These are phyloP conservation scores for Euura saliciscinereae DNA, from an alignment of 1,140 invertebrate genomes.

Conservation along the genomic window DNA sequence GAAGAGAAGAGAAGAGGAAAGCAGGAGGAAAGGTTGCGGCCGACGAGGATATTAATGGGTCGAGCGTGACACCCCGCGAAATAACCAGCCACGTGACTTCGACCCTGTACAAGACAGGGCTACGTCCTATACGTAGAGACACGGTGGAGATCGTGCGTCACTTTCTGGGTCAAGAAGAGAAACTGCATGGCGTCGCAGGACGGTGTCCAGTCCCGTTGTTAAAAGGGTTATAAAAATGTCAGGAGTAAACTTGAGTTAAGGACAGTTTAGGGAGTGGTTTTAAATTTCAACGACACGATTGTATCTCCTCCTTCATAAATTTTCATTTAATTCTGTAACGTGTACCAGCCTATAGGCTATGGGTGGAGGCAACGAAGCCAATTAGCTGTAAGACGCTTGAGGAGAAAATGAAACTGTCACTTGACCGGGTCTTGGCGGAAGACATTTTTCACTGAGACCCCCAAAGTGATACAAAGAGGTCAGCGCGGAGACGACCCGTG, in stretches of 20 bases:
- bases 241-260: too few relatives aligned
- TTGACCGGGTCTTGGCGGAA: background rate
- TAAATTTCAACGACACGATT: too few relatives aligned
- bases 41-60: slow-evolving; percentile 48
- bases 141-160: too few relatives aligned
- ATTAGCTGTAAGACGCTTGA: background rate
- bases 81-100: slow-evolving; percentile 38
- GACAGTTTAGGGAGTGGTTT: too few relatives aligned
- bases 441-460: background rate
- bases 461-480: background rate
- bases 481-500: background rate
- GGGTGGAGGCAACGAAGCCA: too few relatives aligned
- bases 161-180: too few relatives aligned
- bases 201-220: too few relatives aligned
- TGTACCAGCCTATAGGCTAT: too few relatives aligned
- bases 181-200: too few relatives aligned
- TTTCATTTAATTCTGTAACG: too few relatives aligned
- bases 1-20: slow-evolving; percentile 20
- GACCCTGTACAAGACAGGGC: background rate
- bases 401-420: background rate
- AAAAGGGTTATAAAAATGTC: too few relatives aligned
- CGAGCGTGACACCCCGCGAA: slow-evolving; percentile 49
- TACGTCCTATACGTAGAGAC: background rate
- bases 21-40: slow-evolving; percentile 34
- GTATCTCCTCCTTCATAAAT: too few relatives aligned